Percentiles rank a stretch among this genome's conserved stretches.
These are phyloP conservation scores for Heterodera schachtii DNA, from an alignment of 1,140 invertebrate genomes.

Conservation along the genomic window DNA sequence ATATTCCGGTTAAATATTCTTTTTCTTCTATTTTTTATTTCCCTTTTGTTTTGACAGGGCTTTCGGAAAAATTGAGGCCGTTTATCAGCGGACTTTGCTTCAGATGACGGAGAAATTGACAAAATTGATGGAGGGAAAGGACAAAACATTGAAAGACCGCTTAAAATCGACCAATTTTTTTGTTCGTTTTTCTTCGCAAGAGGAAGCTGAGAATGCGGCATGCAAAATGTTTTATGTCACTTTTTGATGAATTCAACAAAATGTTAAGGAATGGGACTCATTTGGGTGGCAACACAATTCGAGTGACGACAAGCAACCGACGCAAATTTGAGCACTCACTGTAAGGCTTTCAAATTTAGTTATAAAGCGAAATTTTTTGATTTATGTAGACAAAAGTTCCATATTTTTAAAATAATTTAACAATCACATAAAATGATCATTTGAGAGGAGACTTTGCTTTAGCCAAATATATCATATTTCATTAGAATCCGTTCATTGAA, in stretches of 20 bases:
- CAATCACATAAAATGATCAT: background rate
- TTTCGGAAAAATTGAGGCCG: constrained; percentile 24
- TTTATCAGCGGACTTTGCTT: constrained; percentile 23
- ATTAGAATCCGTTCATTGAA: no score
- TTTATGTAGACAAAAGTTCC: no score
- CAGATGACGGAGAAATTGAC: constrained; percentile 32
- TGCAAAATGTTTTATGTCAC: background rate
- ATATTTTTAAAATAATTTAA: background rate
- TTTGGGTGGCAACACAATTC: background rate
- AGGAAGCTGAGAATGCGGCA: constrained; percentile 21
- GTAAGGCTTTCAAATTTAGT: background rate
- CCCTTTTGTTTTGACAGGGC: background rate
- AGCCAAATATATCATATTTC: no score
- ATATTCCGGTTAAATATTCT: constrained; percentile 9
- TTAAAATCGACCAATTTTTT: constrained; percentile 20
- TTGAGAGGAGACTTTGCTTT: no score
- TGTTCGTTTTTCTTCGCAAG: constrained; percentile 15
- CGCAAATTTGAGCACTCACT: background rate
- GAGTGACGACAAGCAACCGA: background rate
- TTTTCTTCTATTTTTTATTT: background rate
- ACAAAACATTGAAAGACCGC: background rate
- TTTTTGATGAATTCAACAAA: background rate
- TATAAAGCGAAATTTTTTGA: background rate
- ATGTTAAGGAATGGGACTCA: constrained; percentile 17
- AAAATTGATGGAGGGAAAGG: constrained; percentile 25